Conservation (phyloP, 2,888 invertebrate species). For the Apotomis turbidana region DNA sequence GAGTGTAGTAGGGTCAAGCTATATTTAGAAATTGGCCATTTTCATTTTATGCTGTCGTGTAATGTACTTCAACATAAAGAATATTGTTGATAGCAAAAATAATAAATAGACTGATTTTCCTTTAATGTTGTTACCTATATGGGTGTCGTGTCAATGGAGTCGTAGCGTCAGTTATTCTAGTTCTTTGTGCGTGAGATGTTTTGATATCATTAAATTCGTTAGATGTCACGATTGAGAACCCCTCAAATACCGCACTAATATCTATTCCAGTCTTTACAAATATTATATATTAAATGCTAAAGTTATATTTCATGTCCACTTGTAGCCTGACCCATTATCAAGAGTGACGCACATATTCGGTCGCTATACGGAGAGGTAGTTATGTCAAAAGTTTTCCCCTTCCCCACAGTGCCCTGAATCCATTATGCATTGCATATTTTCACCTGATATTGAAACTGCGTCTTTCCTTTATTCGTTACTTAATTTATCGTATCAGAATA, state of each 20-base stretch:
- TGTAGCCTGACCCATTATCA: not conserved
- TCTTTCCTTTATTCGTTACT: slow-evolving; percentile 8
- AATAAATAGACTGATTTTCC: no score
- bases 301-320: not conserved
- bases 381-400: slow-evolving; percentile 33
- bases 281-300: not conserved
- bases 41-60: slow-evolving; percentile 4
- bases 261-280: not conserved
- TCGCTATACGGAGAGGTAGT: slow-evolving; percentile 12
- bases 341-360: slow-evolving; percentile 24
- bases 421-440: slow-evolving; percentile 21
- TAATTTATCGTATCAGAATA: not conserved
- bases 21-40: slow-evolving; percentile 22
- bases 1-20: slow-evolving; percentile 11
- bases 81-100: no score
- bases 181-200: no score
- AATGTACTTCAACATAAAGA: no score
- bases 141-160: no score
- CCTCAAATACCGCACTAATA: not conserved
- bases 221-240: not conserved
- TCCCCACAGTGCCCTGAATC: slow-evolving; percentile 1
- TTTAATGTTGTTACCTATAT: no score
- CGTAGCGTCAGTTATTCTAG: no score
- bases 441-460: slow-evolving; percentile 2
- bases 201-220: no score